Evolutionary conservation across 2,797 vertebrate genomes (phyloP), one percentile per base, ranked within the genome.

Genomic region (Sebastes minor): DNA sequence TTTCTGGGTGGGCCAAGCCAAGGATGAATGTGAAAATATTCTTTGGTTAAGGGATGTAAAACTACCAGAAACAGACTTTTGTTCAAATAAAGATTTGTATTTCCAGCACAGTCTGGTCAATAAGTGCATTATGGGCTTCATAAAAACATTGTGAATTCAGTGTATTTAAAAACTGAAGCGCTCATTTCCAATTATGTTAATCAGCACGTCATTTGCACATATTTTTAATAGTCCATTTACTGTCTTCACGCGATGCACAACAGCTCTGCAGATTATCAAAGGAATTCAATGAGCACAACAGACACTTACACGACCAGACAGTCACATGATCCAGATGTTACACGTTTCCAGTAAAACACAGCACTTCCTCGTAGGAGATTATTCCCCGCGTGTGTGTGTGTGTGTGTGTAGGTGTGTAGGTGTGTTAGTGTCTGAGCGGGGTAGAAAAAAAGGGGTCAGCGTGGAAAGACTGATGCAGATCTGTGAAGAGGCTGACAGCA

Each of bases 381-480:
- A 23, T 76, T 56, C 38, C 65, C 22, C 14, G 12, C 25, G 33
- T 64, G 33, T 35, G 5, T 38, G n/a, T 64, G 33, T 38, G 6
- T 38, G n/a, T 28, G 32, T 35, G 5, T 35, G 20, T n/a, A 30
- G 28, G 33, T 33, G 33, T 35, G 33, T 35, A n/a, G 23, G 59
- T 68, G 81, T 64, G 59, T 72, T 10, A 6, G 38, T 38, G 62
- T 76, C 25, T 85, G 42, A 85, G 60, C 33, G 32, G 82, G 77
- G 77, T 74, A 71, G 12, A 14, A 38, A 85, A 84, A 67, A 67
- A 64, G 78, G 86, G 71, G 71, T 82, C 81, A 80, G 80, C 20
- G 74, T 86, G 88, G 86, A 91, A 90, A 92, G 55, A 79, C 46
- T 90, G 84, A 89, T 84, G 88, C 59, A 72, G 72, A 71, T 83